phyloP scores from a whole-genome alignment of 2,797 vertebrate species.

The Propithecus deckenii region DNA sequence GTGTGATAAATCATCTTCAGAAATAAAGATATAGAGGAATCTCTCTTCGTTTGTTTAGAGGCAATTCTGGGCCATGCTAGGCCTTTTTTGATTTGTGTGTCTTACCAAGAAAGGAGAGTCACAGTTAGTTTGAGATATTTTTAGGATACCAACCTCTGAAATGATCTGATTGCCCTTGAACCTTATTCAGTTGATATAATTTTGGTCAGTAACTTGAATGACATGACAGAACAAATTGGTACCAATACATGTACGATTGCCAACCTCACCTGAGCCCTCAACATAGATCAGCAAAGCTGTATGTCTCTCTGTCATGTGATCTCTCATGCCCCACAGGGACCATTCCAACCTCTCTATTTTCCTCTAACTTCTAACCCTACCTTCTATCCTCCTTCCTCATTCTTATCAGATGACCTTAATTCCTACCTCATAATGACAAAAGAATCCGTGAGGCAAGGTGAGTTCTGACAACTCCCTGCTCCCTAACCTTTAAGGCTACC shows the following conservation, averaged over 20 bases:
- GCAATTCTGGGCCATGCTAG: neutral
- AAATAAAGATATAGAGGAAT: neutral
- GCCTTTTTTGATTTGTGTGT: neutral
- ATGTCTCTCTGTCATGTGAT: neutral
- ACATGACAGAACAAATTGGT: neutral
- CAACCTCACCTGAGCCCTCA: neutral
- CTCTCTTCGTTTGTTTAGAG: neutral
- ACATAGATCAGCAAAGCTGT: neutral
- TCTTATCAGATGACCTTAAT: neutral
- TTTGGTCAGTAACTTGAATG: conserved; percentile 19
- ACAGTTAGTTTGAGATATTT: conserved; percentile 1
- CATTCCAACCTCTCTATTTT: neutral
- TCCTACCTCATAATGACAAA: neutral
- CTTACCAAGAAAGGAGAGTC: neutral
- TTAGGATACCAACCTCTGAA: neutral
- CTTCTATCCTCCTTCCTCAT: neutral
- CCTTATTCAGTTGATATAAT: neutral
- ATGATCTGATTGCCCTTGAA: neutral
- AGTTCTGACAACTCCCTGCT: neutral
- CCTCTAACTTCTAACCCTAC: neutral
- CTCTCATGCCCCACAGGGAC: neutral
- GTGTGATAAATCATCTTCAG: neutral
- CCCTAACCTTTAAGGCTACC: neutral
- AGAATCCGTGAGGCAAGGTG: neutral
- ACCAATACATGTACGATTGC: neutral